phyloP scores from a whole-genome alignment of 2,797 vertebrate species.

The Vireo griseus region DNA sequence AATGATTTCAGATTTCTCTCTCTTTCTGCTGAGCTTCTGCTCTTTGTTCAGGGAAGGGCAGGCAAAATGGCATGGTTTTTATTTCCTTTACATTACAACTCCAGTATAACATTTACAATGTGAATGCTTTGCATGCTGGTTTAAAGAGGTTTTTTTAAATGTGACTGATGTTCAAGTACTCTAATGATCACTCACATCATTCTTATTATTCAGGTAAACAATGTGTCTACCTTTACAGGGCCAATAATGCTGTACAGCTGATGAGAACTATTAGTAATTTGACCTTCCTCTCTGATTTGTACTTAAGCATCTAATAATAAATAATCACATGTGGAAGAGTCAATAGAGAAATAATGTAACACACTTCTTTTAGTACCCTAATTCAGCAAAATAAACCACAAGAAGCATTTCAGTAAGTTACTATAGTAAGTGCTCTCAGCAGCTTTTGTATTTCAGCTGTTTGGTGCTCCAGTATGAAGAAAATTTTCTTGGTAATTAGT shows the following conservation, averaged over 20 bases:
- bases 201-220: neutral
- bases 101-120: neutral
- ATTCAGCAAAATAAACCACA: slow-evolving; percentile 33
- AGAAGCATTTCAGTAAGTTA: slow-evolving; percentile 33
- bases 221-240: neutral
- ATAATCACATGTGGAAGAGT: slow-evolving; percentile 11
- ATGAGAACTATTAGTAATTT: neutral
- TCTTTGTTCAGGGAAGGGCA: neutral
- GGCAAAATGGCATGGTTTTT: neutral
- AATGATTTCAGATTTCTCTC: neutral
- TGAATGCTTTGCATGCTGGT: neutral
- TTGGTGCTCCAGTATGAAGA: slow-evolving; percentile 17
- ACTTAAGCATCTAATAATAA: slow-evolving; percentile 47
- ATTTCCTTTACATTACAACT: neutral
- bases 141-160: neutral
- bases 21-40: neutral
- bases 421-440: slow-evolving; percentile 17
- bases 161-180: neutral
- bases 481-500: slow-evolving; percentile 52
- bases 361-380: neutral
- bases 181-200: neutral
- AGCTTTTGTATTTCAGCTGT: slow-evolving; percentile 40
- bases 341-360: slow-evolving; percentile 32
- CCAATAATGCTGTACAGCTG: neutral
- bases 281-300: slow-evolving; percentile 19